Evolutionary conservation across 2,113 vertebrate genomes (phyloP), one percentile per base, ranked within the genome.

Genomic region (Antigone vipio): DNA sequence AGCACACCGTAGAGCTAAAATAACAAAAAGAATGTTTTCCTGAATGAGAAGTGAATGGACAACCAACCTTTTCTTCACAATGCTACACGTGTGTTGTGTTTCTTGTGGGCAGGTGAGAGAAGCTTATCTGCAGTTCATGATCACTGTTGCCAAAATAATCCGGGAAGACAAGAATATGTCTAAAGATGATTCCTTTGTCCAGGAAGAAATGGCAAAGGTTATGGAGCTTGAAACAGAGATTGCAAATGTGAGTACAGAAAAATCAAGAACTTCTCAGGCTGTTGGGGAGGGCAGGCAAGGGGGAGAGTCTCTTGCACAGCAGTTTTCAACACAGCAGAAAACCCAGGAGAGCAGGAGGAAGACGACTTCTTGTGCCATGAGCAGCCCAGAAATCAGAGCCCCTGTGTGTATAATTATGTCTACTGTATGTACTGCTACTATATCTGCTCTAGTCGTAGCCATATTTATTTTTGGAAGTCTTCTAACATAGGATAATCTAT

Each of bases 111-210:
- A 99, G 99, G 99, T 99, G 75, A 98, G 98, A 77, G 98, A 99
- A 35, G 99, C 99, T 76, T 99, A 99, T 89, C 98, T 99, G 77
- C 98, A 99, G 94, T 99, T 99, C 97, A 99, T 99, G 99, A 93
- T 98, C 87, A 98, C 98, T 5, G 97, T 99, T 20, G 99, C 98
- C 29, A 98, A 96, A 68, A 99, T 99, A 97, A 98, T 99, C 44
- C 97, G 99, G 38, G 98, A 98, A 45, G 99, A 99, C 98, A 93
- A 95, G 94, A 98, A 99, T 30, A 56, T 99, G 63, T 98, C 99
- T 9, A 97, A 92, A 93, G 97, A 99, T 4, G 98, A 98, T 15
- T 62, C 89, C 55, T 98, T 93, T 42, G 99, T 99, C 77, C 98
- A 96, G 91, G 96, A 99, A 81, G 99, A 99, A 81, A 99, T 99